phyloP scores from a whole-genome alignment of 2,113 vertebrate species.

The Marmota flaviventris region DNA sequence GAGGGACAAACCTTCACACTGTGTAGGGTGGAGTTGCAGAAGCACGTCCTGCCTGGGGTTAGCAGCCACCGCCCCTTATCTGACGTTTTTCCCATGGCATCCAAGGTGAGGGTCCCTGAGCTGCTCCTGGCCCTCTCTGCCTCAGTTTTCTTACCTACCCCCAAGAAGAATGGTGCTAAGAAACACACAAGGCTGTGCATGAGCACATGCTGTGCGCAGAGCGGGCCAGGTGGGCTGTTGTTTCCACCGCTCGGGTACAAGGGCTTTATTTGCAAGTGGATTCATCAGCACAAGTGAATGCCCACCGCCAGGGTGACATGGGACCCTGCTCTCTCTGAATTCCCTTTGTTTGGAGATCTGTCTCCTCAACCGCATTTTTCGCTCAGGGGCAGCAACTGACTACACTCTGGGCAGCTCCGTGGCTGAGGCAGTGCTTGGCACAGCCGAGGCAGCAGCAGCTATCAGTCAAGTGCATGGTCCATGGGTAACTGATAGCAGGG shows the following conservation, averaged over 20 bases:
- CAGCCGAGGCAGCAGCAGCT: neutral
- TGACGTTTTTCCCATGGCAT: neutral
- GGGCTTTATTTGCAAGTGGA: neutral
- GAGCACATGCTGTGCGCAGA: neutral
- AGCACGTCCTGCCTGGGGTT: rapidly evolving
- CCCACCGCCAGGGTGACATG: neutral
- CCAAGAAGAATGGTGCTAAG: neutral
- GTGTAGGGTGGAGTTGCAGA: rapidly evolving
- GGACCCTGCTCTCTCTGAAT: neutral
- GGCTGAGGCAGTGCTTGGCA: neutral
- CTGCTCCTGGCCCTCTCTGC: neutral
- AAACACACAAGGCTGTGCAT: neutral
- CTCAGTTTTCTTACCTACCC: neutral
- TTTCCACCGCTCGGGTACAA: too few species aligned
- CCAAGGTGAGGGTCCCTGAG: neutral
- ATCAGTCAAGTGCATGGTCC: neutral
- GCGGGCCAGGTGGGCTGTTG: neutral
- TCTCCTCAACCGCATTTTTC: neutral
- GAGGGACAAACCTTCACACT: neutral
- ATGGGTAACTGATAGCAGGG: too few species aligned
- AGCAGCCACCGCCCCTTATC: neutral
- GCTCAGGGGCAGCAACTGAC: neutral
- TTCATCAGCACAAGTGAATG: neutral
- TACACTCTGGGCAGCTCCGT: neutral
- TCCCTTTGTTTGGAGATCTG: neutral